Conservation (phyloP, 1,140 invertebrate genomes). For the Eupristina koningsbergeri region DNA sequence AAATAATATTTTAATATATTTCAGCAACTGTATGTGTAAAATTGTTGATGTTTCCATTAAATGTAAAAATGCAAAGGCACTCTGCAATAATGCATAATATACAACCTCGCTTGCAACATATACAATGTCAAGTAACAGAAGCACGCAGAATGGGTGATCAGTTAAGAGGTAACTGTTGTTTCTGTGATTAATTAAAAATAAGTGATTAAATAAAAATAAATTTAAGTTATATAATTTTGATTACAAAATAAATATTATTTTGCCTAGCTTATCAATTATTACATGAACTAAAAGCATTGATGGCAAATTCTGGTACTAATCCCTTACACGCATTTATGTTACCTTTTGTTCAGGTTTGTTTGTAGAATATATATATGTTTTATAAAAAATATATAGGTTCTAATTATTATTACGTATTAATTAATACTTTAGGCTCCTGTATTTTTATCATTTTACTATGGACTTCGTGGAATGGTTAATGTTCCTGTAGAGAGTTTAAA, state of each 20-base stretch:
- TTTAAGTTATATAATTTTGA: slow-evolving; percentile 15
- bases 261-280: slow-evolving; percentile 80
- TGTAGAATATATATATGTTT: not conserved
- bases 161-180: slow-evolving; percentile 78
- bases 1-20: slow-evolving; percentile 53
- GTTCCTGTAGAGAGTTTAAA: slow-evolving; percentile 90
- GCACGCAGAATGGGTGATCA: slow-evolving; percentile 86
- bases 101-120: slow-evolving; percentile 83
- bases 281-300: slow-evolving; percentile 84
- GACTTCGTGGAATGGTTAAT: slow-evolving; percentile 87
- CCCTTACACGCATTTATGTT: slow-evolving; percentile 87
- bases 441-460: slow-evolving; percentile 93
- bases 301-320: slow-evolving; percentile 87
- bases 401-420: slow-evolving; percentile 39
- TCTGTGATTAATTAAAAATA: not conserved
- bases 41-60: slow-evolving; percentile 85
- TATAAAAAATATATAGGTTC: slow-evolving; percentile 37
- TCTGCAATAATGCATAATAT: slow-evolving; percentile 85
- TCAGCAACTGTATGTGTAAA: slow-evolving; percentile 85
- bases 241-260: too few species aligned
- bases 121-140: slow-evolving; percentile 88
- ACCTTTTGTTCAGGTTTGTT: slow-evolving; percentile 83
- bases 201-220: not conserved
- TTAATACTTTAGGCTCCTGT: slow-evolving; percentile 80
- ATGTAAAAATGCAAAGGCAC: slow-evolving; percentile 85